A percentile compares a stretch with the other conserved stretches of the same genome.
These are phyloP conservation scores for Euproctis similis DNA, from an alignment of 2,888 invertebrate species.

Conservation along the genomic window DNA sequence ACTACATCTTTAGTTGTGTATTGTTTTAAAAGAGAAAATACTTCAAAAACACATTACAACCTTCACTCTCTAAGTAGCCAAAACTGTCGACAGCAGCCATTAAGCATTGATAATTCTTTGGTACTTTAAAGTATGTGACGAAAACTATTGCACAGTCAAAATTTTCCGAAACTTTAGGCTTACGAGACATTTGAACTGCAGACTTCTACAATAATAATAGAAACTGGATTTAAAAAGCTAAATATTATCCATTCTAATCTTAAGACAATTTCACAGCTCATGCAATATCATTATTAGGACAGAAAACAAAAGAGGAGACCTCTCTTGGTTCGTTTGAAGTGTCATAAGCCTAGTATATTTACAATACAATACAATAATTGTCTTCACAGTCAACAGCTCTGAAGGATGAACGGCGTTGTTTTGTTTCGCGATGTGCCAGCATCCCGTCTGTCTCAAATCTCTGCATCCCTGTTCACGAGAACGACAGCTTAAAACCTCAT, in stretches of 20 bases:
- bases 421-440: constrained; percentile 41
- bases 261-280: background rate
- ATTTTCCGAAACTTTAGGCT: no score
- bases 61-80: no score
- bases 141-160: no score
- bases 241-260: no score
- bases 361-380: constrained; percentile 64
- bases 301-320: constrained; percentile 37
- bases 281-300: constrained; percentile 10
- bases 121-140: no score
- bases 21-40: no score
- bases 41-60: no score
- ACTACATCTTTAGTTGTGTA: no score
- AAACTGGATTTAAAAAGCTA: no score
- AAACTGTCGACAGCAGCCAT: no score
- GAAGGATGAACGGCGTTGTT: constrained; percentile 45
- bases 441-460: constrained; percentile 54
- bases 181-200: no score
- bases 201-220: background rate
- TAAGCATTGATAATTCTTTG: no score
- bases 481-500: constrained; percentile 68
- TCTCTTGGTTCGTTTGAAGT: constrained; percentile 51
- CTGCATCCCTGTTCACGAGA: constrained; percentile 59
- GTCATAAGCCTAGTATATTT: constrained; percentile 52
- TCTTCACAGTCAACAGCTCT: constrained; percentile 29